Evolutionary conservation across 2,888 invertebrate genomes (phyloP).

Genomic region (Morpho deidamia): DNA sequence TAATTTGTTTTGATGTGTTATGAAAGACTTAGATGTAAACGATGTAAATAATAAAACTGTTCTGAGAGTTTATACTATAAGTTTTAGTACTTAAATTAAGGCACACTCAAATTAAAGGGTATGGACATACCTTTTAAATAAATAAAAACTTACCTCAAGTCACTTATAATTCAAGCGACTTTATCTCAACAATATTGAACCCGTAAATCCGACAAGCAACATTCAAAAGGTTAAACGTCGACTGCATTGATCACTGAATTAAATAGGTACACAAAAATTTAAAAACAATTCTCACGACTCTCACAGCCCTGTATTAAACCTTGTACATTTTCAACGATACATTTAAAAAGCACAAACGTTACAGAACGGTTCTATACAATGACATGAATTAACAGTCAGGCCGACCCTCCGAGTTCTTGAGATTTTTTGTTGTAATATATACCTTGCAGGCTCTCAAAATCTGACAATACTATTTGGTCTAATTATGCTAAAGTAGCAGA

Average conservation of each 20-base stretch:
- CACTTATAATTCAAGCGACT: no score
- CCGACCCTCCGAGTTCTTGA: constrained; percentile 56
- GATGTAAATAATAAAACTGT: no score
- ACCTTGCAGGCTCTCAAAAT: constrained; percentile 56
- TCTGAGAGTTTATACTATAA: no score
- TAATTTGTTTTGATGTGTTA: no score
- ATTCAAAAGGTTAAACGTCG: not conserved
- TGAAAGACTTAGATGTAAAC: no score
- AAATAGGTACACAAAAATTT: not conserved
- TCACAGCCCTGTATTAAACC: constrained; percentile 44
- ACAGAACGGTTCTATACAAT: constrained; percentile 53
- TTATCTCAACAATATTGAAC: no score
- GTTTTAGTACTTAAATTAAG: no score
- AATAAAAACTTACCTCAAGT: no score
- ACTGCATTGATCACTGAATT: not conserved
- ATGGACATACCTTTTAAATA: no score
- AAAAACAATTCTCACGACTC: constrained; percentile 60
- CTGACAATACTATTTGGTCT: constrained; percentile 55
- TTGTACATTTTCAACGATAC: constrained; percentile 35
- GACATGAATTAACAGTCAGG: constrained; percentile 66
- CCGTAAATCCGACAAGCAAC: no score
- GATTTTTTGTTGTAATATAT: constrained; percentile 69
- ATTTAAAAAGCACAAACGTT: constrained; percentile 43
- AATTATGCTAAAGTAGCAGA: constrained; percentile 52
- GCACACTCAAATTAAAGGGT: no score